Evolutionary conservation across 1,140 invertebrate species (phyloP).

Genomic region (Ceratitis capitata): DNA sequence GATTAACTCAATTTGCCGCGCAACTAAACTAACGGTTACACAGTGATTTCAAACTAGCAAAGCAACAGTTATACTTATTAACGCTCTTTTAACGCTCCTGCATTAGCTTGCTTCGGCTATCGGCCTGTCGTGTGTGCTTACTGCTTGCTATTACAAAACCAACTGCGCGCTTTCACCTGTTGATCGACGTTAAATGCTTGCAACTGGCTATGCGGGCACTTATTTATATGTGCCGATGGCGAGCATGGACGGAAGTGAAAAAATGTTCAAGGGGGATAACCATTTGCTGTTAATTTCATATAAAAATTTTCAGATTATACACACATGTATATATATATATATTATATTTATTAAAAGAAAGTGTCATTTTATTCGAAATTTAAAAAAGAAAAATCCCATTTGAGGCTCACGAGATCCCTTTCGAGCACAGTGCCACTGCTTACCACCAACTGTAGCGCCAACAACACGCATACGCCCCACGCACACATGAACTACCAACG

Average conservation of each 20-base stretch:
- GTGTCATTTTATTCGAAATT: no score
- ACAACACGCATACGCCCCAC: background rate
- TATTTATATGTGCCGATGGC: slow-evolving; percentile 21
- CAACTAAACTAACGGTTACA: background rate
- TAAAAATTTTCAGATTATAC: no score
- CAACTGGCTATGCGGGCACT: background rate
- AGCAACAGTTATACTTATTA: background rate
- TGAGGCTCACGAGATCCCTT: background rate
- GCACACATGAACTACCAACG: background rate
- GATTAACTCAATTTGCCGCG: slow-evolving; percentile 18
- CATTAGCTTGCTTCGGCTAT: background rate
- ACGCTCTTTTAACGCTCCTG: background rate
- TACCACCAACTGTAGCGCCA: background rate
- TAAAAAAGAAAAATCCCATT: no score
- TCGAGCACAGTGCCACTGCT: background rate
- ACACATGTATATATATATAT: no score
- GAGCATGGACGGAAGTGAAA: background rate
- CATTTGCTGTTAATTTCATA: no score
- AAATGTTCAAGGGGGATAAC: background rate
- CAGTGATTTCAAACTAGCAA: background rate
- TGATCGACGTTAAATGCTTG: slow-evolving; percentile 27
- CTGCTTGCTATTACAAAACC: background rate
- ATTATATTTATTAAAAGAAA: no score
- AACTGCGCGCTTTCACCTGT: slow-evolving; percentile 27
- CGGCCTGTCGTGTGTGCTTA: no score